Evolutionary conservation across 2,888 invertebrate genomes (phyloP).

Genomic region (Apodemia mormo): DNA sequence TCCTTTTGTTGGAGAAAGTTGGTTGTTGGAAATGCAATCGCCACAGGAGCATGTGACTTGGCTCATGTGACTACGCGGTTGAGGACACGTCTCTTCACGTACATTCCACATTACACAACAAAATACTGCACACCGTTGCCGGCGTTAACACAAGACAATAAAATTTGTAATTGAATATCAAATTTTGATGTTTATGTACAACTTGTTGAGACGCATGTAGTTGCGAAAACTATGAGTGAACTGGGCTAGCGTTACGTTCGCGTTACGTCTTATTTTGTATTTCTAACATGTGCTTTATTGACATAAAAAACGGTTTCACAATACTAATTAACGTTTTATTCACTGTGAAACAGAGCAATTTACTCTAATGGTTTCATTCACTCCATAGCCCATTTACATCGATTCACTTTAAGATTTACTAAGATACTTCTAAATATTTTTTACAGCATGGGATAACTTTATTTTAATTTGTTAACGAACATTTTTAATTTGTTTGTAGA

Average conservation of each 20-base stretch:
- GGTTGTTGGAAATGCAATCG: constrained; percentile 58
- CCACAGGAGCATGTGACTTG: constrained; percentile 53
- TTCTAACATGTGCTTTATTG: constrained; percentile 53
- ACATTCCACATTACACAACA: constrained; percentile 10
- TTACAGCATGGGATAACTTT: too few species aligned
- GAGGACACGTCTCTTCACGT: constrained; percentile 26
- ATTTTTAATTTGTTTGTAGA: too few species aligned
- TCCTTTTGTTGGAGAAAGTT: constrained; percentile 54
- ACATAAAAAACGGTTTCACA: constrained; percentile 52
- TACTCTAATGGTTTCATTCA: background rate
- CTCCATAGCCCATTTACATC: background rate
- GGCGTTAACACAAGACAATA: background rate
- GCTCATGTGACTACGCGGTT: constrained; percentile 53
- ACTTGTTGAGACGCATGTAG: constrained; percentile 29
- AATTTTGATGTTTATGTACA: background rate
- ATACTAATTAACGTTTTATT: constrained; percentile 49
- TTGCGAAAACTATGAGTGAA: constrained; percentile 57
- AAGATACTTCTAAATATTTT: too few species aligned
- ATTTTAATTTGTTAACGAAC: too few species aligned
- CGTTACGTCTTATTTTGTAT: constrained; percentile 55
- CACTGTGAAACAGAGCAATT: constrained; percentile 32
- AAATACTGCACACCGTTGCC: constrained; percentile 15
- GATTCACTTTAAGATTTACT: too few species aligned
- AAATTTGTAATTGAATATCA: too few species aligned
- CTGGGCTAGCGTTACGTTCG: constrained; percentile 50